Base-by-base conservation (phyloP, 2,888 invertebrate species). In the Ptychoptera albimana region DNA sequence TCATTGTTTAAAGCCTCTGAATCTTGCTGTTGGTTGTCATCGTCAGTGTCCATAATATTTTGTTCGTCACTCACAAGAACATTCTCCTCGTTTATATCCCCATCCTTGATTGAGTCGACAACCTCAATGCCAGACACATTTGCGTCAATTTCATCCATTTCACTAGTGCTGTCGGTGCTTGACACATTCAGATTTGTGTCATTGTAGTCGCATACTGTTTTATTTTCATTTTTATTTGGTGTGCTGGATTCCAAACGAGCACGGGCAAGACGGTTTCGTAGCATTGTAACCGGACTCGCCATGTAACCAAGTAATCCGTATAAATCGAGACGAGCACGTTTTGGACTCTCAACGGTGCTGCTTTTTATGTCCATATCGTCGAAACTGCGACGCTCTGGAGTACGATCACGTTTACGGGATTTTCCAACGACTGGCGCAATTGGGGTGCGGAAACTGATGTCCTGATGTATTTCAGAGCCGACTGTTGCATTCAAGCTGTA, bases 401-500 rank as follows among this genome's bases (percentile, higher is more conserved):
- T 14, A 12, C 12, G 14, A 11, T 63, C 62, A 9, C 65, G 58
- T 42, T 65, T 64, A 12, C 58, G 58, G 7, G 23, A 23, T 23
- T 23, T 23, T 5, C 23, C 23, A 23, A 23, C 7, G 23, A 23
- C 23, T 23, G 23, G 23, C 0, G 57, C 58, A 12, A 16, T 35
- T 11, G 60, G 57, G 9, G 39, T 31, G 2, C 30, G 32, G 9
- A 57, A 55, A 6, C 62, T 61, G 23, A 23, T 23, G 2, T 59
- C 60, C 35, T 53, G 58, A 2, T 44, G 43, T 29, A 57, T 56
- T 46, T 65, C 63, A 0, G 63, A 64, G 2, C 63, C 63, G 11
- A 61, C 62, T 4, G 63, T 64, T 2, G 60, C 63, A 52, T 64
- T 64, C 23, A 23, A 23, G 23, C 23, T 23, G 51, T 64, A 52